These are phyloP conservation scores for Bedellia somnulentella DNA, from an alignment of 2,888 invertebrate species.

Conservation along the genomic window DNA sequence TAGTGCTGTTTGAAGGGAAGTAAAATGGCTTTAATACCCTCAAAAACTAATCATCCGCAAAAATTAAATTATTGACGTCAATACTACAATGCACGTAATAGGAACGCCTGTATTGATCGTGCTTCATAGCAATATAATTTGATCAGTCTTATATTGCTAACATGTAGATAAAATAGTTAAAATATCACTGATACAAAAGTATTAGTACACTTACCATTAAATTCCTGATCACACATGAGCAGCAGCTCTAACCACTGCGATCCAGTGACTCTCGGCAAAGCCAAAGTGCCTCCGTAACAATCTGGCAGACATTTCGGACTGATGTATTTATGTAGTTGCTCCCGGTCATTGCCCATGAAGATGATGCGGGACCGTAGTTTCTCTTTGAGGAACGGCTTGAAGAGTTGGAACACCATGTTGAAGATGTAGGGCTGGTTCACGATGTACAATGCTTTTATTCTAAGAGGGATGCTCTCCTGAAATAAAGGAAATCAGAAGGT, in stretches of 20 bases:
- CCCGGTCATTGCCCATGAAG: conserved; percentile 78
- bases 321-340: conserved; percentile 71
- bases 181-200: too few relatives aligned
- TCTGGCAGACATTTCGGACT: conserved; percentile 72
- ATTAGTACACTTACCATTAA: conserved; percentile 66
- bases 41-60: too few relatives aligned
- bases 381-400: conserved; percentile 87
- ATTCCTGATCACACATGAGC: conserved; percentile 72
- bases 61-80: too few relatives aligned
- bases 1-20: too few relatives aligned
- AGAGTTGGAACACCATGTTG: conserved; percentile 84
- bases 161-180: too few relatives aligned
- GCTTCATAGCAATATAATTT: too few relatives aligned
- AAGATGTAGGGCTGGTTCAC: conserved; percentile 89
- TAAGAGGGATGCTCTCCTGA: conserved; percentile 81
- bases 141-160: too few relatives aligned
- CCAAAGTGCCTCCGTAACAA: conserved; percentile 73
- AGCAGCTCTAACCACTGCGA: conserved; percentile 74
- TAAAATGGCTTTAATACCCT: too few relatives aligned
- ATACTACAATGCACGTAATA: too few relatives aligned
- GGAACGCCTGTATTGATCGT: too few relatives aligned
- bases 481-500: conserved; percentile 18
- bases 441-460: conserved; percentile 86
- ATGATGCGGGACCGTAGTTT: conserved; percentile 80
- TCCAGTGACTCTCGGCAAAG: conserved; percentile 69